Percentiles rank a stretch among this genome's conserved stretches.
Conservation (phyloP, 2,113 vertebrate species). For the Sitta europaea region DNA sequence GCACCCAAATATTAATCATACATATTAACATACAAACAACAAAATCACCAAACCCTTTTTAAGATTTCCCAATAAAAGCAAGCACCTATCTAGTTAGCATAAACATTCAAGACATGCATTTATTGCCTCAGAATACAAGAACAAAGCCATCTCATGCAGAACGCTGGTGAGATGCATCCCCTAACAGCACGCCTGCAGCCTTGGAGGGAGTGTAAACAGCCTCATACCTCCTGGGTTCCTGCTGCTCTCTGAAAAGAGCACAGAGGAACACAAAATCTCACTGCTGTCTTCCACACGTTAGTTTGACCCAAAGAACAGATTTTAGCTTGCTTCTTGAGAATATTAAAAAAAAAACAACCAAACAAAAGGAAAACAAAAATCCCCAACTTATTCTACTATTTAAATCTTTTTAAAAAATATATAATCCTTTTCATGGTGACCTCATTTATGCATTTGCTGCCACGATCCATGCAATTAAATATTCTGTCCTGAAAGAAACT, state of each 20-base stretch:
- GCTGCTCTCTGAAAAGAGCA: not conserved
- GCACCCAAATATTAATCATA: not conserved
- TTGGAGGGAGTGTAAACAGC: not conserved
- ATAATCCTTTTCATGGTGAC: not conserved
- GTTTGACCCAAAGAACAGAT: not conserved
- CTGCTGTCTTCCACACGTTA: not conserved
- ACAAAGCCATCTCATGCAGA: conserved; percentile 9
- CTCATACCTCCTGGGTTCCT: not conserved
- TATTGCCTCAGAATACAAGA: conserved; percentile 22
- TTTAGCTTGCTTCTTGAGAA: not conserved
- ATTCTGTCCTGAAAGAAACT: not conserved
- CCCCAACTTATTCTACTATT: not conserved
- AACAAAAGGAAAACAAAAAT: not conserved
- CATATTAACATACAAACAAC: not conserved
- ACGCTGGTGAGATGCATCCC: not conserved
- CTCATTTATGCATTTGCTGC: not conserved
- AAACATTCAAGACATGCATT: not conserved
- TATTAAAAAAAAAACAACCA: not conserved
- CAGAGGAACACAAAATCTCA: not conserved
- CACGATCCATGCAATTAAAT: not conserved
- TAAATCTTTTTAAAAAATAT: not conserved
- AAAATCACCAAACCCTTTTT: not conserved
- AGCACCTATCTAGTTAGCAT: not conserved
- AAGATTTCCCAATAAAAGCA: not conserved
- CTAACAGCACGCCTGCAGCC: not conserved